Conservation (phyloP, 2,113 vertebrate species). For the Platycercus adscitus region DNA sequence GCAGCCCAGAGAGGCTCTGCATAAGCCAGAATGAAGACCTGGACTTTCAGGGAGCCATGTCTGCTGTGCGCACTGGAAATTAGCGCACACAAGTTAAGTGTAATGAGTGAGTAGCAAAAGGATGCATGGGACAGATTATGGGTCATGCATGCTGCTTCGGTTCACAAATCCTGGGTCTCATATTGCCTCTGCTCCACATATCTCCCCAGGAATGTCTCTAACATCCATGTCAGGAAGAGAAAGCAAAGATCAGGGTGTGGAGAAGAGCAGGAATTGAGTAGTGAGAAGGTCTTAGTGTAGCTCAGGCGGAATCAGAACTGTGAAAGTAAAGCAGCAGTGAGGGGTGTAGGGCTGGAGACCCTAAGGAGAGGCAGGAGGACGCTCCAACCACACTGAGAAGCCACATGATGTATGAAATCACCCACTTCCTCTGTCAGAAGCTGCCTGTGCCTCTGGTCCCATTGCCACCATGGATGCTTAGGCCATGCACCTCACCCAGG, state of each 20-base stretch:
- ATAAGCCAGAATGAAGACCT: background rate
- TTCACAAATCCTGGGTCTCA: background rate
- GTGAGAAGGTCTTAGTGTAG: background rate
- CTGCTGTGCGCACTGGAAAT: background rate
- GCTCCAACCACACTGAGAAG: background rate
- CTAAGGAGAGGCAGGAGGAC: background rate
- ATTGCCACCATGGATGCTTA: background rate
- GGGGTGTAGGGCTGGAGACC: background rate
- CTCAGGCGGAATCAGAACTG: no score
- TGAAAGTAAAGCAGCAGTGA: fast-evolving
- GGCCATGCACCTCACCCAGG: fast-evolving
- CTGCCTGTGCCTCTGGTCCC: background rate
- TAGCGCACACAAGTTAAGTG: background rate
- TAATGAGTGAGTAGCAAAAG: background rate
- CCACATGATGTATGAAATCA: background rate
- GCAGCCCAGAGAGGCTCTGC: background rate
- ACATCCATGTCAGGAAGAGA: background rate
- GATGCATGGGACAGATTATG: background rate
- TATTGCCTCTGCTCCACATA: fast-evolving
- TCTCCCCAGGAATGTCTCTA: background rate
- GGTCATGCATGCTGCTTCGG: fast-evolving
- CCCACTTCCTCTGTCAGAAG: background rate
- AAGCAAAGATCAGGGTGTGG: background rate
- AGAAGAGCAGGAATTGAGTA: background rate
- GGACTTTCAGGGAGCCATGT: fast-evolving